Conservation (phyloP, 2,888 invertebrate species). For the Entomobrya multifasciata region DNA sequence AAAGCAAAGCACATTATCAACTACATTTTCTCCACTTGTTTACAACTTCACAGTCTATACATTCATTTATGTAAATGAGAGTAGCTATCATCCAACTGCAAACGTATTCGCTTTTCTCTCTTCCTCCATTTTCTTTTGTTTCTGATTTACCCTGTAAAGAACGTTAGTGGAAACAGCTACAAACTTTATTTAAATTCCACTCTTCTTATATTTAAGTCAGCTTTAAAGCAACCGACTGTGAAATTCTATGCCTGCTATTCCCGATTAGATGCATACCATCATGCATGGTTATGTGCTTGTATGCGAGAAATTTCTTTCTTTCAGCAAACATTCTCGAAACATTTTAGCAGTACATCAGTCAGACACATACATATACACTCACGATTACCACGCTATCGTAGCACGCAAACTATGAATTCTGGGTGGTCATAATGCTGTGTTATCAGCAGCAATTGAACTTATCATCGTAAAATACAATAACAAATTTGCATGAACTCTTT, state of each 20-base stretch:
- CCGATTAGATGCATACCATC: background rate
- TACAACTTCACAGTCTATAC: conserved; percentile 48
- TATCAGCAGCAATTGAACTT: conserved; percentile 42
- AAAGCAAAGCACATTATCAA: conserved; percentile 62
- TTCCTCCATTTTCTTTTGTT: conserved; percentile 21
- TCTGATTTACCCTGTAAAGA: background rate
- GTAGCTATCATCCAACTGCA: conserved; percentile 3
- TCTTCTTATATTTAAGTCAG: conserved; percentile 45
- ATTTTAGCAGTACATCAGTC: too few species aligned
- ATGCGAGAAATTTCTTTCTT: too few species aligned
- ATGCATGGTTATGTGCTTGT: too few species aligned
- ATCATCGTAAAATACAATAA: conserved; percentile 30
- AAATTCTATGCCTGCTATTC: conserved; percentile 39
- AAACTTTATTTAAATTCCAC: conserved; percentile 52
- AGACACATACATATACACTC: conserved; percentile 33
- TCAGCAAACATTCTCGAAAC: too few species aligned
- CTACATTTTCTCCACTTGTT: conserved; percentile 57
- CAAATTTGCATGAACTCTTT: conserved; percentile 7
- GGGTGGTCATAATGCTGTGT: background rate
- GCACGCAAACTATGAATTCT: too few species aligned
- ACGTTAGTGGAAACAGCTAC: background rate
- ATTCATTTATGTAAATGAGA: conserved; percentile 68
- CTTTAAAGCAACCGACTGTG: conserved; percentile 50
- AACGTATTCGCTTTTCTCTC: background rate
- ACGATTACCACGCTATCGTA: background rate